Conservation (phyloP, 2,888 invertebrate genomes). For the Synergus japonicus region DNA sequence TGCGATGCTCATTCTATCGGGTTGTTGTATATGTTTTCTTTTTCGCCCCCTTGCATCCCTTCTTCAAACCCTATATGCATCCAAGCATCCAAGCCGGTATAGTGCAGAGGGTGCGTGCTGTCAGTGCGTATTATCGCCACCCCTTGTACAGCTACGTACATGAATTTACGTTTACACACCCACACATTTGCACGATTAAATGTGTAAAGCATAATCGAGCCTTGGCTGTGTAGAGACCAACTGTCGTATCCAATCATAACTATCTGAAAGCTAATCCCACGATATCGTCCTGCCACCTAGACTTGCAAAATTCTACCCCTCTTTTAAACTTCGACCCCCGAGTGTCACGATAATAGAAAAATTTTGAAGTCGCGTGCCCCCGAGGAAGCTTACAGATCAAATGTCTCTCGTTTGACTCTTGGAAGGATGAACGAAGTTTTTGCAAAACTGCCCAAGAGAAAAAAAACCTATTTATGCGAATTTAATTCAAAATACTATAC, state of each 20-base stretch:
- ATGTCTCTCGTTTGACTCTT: not conserved
- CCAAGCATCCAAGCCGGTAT: conserved; percentile 11
- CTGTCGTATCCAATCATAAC: conserved; percentile 76
- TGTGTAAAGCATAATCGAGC: conserved; percentile 30
- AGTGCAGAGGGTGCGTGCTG: conserved; percentile 69
- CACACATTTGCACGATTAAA: conserved; percentile 50
- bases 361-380: conserved; percentile 49
- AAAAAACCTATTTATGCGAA: too few species aligned
- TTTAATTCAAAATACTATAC: too few species aligned
- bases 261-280: conserved; percentile 70
- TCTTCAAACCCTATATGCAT: conserved; percentile 45
- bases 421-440: not conserved
- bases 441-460: not conserved
- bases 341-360: conserved; percentile 47
- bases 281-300: conserved; percentile 33
- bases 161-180: conserved; percentile 12
- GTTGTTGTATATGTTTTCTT: conserved; percentile 69
- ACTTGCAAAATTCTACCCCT: conserved; percentile 32
- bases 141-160: conserved; percentile 53
- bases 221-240: conserved; percentile 64
- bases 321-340: conserved; percentile 1
- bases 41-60: conserved; percentile 56
- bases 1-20: conserved; percentile 74
- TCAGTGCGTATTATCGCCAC: conserved; percentile 75
- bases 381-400: not conserved